Evolutionary conservation across 2,113 vertebrate species (phyloP).

Genomic region (Pterocles orientalis): DNA sequence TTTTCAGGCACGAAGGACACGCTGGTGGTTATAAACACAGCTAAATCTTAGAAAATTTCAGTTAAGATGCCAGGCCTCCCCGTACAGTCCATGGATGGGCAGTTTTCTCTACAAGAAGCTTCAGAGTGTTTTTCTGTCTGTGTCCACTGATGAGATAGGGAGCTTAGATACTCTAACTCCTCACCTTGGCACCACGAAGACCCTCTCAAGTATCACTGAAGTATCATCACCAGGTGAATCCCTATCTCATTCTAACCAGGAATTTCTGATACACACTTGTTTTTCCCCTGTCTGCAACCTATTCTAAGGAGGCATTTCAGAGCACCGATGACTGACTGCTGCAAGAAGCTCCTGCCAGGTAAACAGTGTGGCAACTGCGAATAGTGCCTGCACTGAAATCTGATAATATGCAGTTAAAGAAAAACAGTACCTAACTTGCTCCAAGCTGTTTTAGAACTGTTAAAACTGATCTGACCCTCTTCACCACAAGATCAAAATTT

Average conservation of each 20-base stretch:
- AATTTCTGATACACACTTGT: neutral
- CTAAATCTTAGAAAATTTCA: neutral
- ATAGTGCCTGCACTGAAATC: neutral
- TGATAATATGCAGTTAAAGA: neutral
- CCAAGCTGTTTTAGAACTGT: neutral
- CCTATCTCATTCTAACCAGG: neutral
- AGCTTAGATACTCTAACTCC: neutral
- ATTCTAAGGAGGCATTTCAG: neutral
- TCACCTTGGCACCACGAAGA: neutral
- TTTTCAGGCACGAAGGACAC: neutral
- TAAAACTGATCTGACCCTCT: neutral
- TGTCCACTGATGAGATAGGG: rapidly evolving
- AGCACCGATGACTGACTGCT: neutral
- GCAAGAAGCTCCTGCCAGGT: slow-evolving; percentile 12
- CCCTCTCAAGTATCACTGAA: neutral
- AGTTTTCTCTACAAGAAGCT: neutral
- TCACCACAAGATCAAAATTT: neutral
- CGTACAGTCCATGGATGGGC: neutral
- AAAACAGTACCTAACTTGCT: neutral
- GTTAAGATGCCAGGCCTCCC: neutral
- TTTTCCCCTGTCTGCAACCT: neutral
- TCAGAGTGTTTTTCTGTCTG: neutral
- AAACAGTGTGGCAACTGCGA: neutral
- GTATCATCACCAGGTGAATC: neutral
- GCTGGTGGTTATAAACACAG: neutral